Evolutionary conservation across 2,113 vertebrate genomes (phyloP).

Genomic region (Oenanthe melanoleuca): DNA sequence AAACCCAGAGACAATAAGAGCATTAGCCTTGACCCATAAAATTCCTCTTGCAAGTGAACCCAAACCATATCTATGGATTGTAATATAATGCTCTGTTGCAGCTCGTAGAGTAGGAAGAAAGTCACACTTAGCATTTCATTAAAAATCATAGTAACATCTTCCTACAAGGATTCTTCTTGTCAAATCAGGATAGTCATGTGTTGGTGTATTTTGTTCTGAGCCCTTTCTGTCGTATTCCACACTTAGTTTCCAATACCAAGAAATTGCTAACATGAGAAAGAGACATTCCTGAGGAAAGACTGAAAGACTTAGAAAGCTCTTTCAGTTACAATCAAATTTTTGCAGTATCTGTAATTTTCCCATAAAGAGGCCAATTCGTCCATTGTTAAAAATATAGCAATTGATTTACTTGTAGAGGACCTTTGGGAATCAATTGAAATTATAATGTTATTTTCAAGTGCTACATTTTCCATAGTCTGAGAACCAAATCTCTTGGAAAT

Average conservation of each 20-base stretch:
- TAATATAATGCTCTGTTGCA: not conserved
- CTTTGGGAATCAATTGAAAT: not conserved
- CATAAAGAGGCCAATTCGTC: not conserved
- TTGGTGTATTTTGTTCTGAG: not conserved
- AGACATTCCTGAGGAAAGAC: not conserved
- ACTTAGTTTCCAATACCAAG: not conserved
- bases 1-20: not conserved
- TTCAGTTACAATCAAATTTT: not conserved
- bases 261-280: not conserved
- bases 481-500: not conserved
- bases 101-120: not conserved
- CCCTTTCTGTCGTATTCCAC: not conserved
- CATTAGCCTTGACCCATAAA: not conserved
- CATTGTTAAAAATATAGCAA: not conserved
- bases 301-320: not conserved
- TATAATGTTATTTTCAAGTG: not conserved
- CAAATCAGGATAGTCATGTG: not conserved
- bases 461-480: not conserved
- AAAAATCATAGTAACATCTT: constrained; percentile 49
- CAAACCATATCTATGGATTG: not conserved
- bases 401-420: not conserved
- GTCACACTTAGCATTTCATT: not conserved
- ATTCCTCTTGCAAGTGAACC: not conserved
- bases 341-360: not conserved
- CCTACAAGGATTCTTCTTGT: constrained; percentile 10